These are phyloP conservation scores for Spodoptera littoralis DNA, from an alignment of 2,888 invertebrate genomes.

Conservation along the genomic window DNA sequence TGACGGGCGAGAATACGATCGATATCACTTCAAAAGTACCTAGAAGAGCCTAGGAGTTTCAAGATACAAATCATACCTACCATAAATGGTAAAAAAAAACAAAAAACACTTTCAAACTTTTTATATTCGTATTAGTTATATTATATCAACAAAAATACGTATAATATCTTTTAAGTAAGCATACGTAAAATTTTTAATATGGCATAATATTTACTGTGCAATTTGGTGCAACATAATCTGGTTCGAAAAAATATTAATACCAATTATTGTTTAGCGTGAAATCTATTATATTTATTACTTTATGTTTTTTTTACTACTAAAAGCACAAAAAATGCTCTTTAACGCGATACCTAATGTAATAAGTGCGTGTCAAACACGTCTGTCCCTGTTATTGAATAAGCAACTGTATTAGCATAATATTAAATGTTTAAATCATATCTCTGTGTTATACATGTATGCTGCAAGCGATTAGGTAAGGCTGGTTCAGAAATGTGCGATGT, in stretches of 20 bases:
- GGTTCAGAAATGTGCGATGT: slow-evolving; percentile 19
- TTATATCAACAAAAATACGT: too few relatives aligned
- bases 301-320: too few relatives aligned
- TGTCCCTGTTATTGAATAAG: slow-evolving; percentile 39
- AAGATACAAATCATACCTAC: neutral
- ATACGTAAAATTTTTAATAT: neutral
- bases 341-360: slow-evolving; percentile 27
- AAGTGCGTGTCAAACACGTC: slow-evolving; percentile 57
- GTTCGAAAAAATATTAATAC: too few relatives aligned
- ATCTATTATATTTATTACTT: too few relatives aligned
- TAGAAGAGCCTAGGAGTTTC: neutral
- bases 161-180: too few relatives aligned
- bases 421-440: slow-evolving; percentile 60
- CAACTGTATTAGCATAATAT: slow-evolving; percentile 53
- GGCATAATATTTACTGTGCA: neutral
- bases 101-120: too few relatives aligned
- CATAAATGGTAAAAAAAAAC: too few relatives aligned
- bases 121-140: too few relatives aligned
- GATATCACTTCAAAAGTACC: too few relatives aligned
- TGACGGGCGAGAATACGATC: too few relatives aligned
- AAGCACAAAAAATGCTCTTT: slow-evolving; percentile 35
- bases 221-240: too few relatives aligned
- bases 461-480: slow-evolving; percentile 31
- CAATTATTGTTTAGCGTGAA: too few relatives aligned
- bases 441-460: slow-evolving; percentile 53